Base-by-base conservation (phyloP, 2,888 invertebrate genomes). In the Pyrocoelia pectoralis region DNA sequence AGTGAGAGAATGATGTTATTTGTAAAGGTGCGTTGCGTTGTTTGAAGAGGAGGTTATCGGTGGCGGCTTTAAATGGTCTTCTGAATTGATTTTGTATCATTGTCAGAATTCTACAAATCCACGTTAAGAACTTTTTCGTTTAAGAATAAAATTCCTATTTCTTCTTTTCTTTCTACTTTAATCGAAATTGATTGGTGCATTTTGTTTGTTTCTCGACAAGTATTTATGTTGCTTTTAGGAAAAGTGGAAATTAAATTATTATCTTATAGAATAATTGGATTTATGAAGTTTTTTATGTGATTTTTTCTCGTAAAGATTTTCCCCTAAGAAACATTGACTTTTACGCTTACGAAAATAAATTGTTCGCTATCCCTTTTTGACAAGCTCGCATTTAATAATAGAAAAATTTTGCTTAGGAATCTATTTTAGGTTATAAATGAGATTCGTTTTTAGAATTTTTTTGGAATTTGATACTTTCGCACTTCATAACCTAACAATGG, bases 211-310 rank as follows among this genome's bases (percentile, higher is more conserved):
- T 15, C 41, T 2, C 3, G 15, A 43, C 41, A 43, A 43, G 13
- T 15, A 15, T 43, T 43, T 43, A 43, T 15, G 41, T 43, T 43
- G 41, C 41, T 43, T 43, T 43, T 43, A 43, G 41, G 15, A 43
- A 43, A 43, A 33, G 10, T 33, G 33, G n/a, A 33, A 33, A 33
- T 33, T 15, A 43, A 14, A 43, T 43, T 43, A 43, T 43, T 43
- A 33, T 33, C 15, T 43, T 43, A n/a, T 43, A 43, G 8, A 13
- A 15, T 43, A 43, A 43, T 43, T 43, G 13, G 15, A 43, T 38
- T 38, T 38, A 38, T 38, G n/a, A 12, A 38, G 5, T 38, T 38
- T 38, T 38, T 38, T 24, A 8, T 24, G 38, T 43, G 41, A 43
- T 43, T 43, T 43, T 15, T 43, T 43, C 13, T 43, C 41, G 6